Base-by-base conservation (phyloP, 2,888 invertebrate genomes). In the Nebria salina region DNA sequence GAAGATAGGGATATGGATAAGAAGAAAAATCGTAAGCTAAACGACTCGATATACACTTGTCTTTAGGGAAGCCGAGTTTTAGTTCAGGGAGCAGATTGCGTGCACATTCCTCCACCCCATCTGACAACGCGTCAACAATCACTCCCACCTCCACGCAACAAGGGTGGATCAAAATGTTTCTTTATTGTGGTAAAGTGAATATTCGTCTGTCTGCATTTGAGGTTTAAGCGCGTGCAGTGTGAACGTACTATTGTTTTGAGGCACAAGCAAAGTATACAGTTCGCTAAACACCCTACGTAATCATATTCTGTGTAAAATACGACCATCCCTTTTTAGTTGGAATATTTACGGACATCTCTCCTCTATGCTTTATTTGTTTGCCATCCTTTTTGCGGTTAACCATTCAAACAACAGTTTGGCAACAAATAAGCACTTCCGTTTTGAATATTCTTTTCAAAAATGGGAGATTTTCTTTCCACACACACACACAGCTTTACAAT, bases 231-330 rank as follows among this genome's bases (percentile, higher is more conserved):
- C 54, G 54, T 54, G 54, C 54, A 54, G 54, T 54, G 54, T 54
- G 54, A 54, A 54, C 43, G 7, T 43, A 72, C n/a, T 78, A 78
- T 78, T 78, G 77, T 78, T 78, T 72, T 78, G 73, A 78, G 77
- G 72, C 73, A 43, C 65, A 78, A 65, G 77, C 64, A 78, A 78
- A 72, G 72, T 78, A 78, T 65, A 72, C 43, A 72, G 54, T 42
- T 77, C 73, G 77, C 72, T 77, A 77, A 77, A 77, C 77, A 77
- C 77, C 72, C 72, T 72, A 64, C 25, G 72, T 76, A 76, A 76
- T 77, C 77, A 77, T 77, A 77, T 77, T 77, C 72, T 77, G 77
- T 77, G 72, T 54, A 2, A 54, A 54, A 54, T 54, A 11, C 13
- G 11, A 54, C 54, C 54, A 54, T 54, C 54, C 54, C 54, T 54